Base-by-base conservation (phyloP, 2,113 vertebrate genomes). In the Prochilodus magdalenae region DNA sequence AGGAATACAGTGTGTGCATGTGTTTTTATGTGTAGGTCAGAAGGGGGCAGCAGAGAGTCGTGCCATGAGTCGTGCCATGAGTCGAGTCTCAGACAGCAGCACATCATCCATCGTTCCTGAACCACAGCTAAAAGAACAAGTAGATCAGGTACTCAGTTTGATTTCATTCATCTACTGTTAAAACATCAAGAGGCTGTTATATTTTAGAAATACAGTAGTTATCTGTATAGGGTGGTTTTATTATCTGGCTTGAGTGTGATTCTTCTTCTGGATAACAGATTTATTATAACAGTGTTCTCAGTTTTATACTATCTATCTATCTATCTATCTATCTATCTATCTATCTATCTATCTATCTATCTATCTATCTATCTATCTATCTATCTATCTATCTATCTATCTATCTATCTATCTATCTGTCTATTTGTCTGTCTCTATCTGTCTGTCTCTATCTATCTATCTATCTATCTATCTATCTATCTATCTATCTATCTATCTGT, bases 101-200 rank as follows among this genome's bases (percentile, higher is more conserved):
- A 77, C 74, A 16, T 24, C 77, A 65, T 88, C 86, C 24, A 83
- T 74, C 55, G 80, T 79, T 47, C 1, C 20, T 26, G 90, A 76
- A 71, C 81, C 75, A 1, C 62, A 73, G 73, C 70, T 85, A 49
- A 86, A 79, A 44, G 57, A 83, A 74, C 86, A 87, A 83, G 87
- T 84, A 20, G 90, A 89, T 89, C 93, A 94, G 91, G 91, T 91
- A 89, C 69, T 82, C 3, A 83, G n/a, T 53, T 69, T n/a, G 70
- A 80, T 24, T 44, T 44, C 8, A 44, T 22, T 47, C 15, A 8
- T 49, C 24, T 47, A 11, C 49, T 51, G 40, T 4, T 1, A 1
- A 36, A 36, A 36, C 33, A 36, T 4, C 33, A 36, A 36, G 33
- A 36, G 6, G 33, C 33, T 36, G 33, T 6, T 36, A 4, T 6